These are phyloP conservation scores for Heteronetta atricapilla DNA, from an alignment of 2,113 vertebrate species.

Conservation along the genomic window DNA sequence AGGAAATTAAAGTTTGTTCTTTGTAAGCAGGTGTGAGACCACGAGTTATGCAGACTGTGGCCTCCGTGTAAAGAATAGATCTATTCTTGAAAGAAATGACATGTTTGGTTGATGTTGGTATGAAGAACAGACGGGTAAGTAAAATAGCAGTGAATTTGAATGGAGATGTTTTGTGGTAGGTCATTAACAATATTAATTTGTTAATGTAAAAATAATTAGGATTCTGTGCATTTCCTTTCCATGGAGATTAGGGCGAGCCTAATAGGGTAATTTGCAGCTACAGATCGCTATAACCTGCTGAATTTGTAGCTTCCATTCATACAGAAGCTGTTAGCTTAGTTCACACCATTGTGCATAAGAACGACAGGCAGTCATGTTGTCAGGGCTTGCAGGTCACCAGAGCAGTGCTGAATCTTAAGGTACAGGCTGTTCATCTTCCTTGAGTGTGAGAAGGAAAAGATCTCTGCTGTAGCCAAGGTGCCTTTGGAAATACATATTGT, in stretches of 20 bases:
- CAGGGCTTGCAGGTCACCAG: background rate
- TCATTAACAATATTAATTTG: background rate
- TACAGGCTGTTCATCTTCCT: background rate
- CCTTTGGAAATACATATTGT: background rate
- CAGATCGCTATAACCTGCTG: background rate
- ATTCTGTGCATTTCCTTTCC: background rate
- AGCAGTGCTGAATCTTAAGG: background rate
- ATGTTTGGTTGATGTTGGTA: background rate
- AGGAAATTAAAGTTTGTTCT: background rate
- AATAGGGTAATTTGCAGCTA: background rate
- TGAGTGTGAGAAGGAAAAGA: background rate
- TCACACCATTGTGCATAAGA: background rate
- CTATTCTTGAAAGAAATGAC: background rate
- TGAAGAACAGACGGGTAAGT: background rate
- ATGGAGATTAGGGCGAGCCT: background rate
- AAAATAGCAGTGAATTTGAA: background rate
- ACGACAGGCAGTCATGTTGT: background rate
- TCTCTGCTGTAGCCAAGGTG: background rate
- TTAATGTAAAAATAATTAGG: background rate
- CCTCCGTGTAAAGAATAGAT: background rate
- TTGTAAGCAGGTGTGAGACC: background rate
- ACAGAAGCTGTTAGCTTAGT: background rate
- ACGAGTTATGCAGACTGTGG: background rate
- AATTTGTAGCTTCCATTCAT: background rate
- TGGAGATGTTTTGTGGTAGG: background rate